Conservation (phyloP, 1,140 invertebrate species). For the Macrobrachium rosenbergii region DNA sequence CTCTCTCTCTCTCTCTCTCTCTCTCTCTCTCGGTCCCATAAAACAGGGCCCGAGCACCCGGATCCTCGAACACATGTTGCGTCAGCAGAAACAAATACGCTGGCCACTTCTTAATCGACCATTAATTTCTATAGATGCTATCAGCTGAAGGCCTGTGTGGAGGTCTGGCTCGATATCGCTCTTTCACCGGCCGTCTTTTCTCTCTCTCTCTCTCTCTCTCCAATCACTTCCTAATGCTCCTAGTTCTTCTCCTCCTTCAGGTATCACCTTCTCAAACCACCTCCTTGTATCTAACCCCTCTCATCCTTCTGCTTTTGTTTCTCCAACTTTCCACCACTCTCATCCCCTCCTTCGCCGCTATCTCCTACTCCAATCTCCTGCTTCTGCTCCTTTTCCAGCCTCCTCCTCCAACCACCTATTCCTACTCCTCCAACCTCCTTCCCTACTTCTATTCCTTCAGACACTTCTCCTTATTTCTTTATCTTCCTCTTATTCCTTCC, state of each 20-base stretch:
- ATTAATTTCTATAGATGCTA: no score
- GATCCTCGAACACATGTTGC: neutral
- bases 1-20: neutral
- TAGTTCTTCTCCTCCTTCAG: neutral
- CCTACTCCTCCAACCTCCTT: neutral
- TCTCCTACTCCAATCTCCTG: neutral
- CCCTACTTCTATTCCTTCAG: neutral
- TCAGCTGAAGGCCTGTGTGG: no score
- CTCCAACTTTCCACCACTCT: slow-evolving; percentile 3
- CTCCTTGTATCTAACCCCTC: neutral
- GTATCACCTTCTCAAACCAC: neutral
- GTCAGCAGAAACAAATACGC: neutral
- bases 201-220: slow-evolving; percentile 9
- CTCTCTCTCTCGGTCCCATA: neutral
- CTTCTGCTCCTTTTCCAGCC: neutral
- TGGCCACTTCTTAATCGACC: no score
- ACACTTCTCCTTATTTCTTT: neutral
- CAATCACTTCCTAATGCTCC: neutral
- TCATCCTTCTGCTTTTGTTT: neutral
- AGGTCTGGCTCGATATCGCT: no score
- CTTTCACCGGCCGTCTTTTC: neutral
- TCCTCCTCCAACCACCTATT: neutral
- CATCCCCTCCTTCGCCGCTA: no score
- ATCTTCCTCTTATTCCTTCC: neutral
- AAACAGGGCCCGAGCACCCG: neutral